Evolutionary conservation across 92 coral and sea anemone species (phyloP), one percentile per base, ranked within the genome.

Genomic region (Actinostola sp.): DNA sequence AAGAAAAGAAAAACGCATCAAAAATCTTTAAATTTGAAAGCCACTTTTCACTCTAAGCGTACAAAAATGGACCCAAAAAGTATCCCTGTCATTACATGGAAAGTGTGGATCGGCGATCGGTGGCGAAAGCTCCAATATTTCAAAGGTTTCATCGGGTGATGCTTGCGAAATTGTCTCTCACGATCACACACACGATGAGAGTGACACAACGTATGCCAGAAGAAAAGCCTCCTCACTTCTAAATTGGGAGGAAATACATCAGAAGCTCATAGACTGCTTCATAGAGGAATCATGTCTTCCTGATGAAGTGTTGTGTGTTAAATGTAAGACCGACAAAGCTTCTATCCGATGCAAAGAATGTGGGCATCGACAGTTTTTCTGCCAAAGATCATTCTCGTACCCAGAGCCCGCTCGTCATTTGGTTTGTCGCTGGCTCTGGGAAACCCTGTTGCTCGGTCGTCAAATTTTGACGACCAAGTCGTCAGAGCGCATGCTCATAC

Each of bases 331-430:
- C 8, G 31, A 8, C 3, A 33, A 67, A 29, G 73, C 73, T 12
- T 20, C 73, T 13, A 44, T 67, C 43, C 45, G 73, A 23, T 67
- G 73, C 61, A 4, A 46, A 28, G 52, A 24, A n/a, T 67, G 73
- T 67, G 60, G 58, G 32, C 45, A 35, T 67, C 27, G 73, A 33
- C 73, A 67, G 73, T 67, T 28, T 29, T 26, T 67, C 39, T 67
- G 73, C 61, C 57, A n/a, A n/a, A n/a, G n/a, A n/a, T n/a, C n/a
- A 31, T 14, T 1, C 45, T 5, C 38, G 70, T 38, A 51, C 70
- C 3, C n/a, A n/a, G n/a, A n/a, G n/a, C n/a, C n/a, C n/a, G n/a
- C n/a, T n/a, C n/a, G n/a, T n/a, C n/a, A n/a, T n/a, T n/a, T n/a
- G n/a, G n/a, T n/a, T n/a, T n/a, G n/a, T n/a, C n/a, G n/a, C n/a